Percentiles rank a stretch among this genome's conserved stretches.
Conservation (phyloP, 2,113 vertebrate species). For the Elephas maximus region DNA sequence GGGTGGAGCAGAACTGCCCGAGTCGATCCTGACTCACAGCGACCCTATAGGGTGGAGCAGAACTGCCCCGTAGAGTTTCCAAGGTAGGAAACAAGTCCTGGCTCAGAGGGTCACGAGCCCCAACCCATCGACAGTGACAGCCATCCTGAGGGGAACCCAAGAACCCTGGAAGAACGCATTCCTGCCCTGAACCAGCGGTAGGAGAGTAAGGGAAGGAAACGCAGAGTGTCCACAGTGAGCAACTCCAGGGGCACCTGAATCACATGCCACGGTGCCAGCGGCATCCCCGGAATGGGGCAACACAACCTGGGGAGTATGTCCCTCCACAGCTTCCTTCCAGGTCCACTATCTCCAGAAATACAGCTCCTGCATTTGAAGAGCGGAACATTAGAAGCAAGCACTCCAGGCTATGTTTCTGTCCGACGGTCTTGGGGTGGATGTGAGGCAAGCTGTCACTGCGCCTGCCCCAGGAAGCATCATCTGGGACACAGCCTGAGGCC, state of each 20-base stretch:
- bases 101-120: not conserved
- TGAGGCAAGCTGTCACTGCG: too few species aligned
- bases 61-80: too few species aligned
- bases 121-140: not conserved
- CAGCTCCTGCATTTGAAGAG: not conserved
- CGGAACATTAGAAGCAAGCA: rapidly evolving
- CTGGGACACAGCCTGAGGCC: not conserved
- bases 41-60: too few species aligned
- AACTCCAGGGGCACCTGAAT: not conserved
- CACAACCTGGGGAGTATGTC: not conserved
- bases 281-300: rapidly evolving
- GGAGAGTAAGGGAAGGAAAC: not conserved
- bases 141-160: not conserved
- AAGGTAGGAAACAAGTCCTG: not conserved
- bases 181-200: not conserved
- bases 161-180: not conserved
- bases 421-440: not conserved
- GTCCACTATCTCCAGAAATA: not conserved
- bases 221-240: not conserved
- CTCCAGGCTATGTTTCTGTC: not conserved
- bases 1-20: too few species aligned
- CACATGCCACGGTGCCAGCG: not conserved
- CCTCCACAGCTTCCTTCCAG: not conserved
- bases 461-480: not conserved
- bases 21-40: too few species aligned